Evolutionary conservation across 2,113 vertebrate genomes (phyloP).

Genomic region (Poeciliopsis retropinna): DNA sequence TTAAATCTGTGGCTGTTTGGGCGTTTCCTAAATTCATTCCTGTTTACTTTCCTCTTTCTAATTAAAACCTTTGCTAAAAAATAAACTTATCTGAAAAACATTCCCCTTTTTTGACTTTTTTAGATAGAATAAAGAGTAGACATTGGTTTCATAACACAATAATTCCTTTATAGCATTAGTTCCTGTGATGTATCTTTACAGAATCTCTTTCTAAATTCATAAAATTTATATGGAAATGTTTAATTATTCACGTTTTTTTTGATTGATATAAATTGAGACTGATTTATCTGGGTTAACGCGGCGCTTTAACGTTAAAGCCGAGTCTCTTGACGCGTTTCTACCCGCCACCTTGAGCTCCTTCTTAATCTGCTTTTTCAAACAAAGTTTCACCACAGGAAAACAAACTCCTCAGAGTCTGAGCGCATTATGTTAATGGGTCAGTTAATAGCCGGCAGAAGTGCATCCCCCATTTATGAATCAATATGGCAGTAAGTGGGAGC

Average conservation of each 20-base stretch:
- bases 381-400: conserved; percentile 9
- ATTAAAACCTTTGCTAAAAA: not conserved
- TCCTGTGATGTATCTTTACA: too few relatives aligned
- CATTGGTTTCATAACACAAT: too few relatives aligned
- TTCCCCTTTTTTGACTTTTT: too few relatives aligned
- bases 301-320: not conserved
- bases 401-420: conserved; percentile 19
- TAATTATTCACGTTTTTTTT: not conserved
- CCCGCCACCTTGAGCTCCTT: not conserved
- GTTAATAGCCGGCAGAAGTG: conserved; percentile 41
- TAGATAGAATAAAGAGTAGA: too few relatives aligned
- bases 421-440: conserved; percentile 41
- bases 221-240: not conserved
- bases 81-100: too few relatives aligned
- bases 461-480: conserved; percentile 42
- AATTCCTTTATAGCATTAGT: too few relatives aligned
- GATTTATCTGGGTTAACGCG: not conserved
- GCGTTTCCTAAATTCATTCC: not conserved
- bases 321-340: not conserved
- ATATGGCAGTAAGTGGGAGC: conserved; percentile 26
- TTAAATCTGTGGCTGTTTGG: not conserved
- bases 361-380: not conserved
- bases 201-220: too few relatives aligned
- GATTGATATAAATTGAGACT: too few relatives aligned
- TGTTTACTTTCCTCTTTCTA: not conserved